Conservation (phyloP, 2,797 vertebrate genomes). For the Prionace glauca region DNA sequence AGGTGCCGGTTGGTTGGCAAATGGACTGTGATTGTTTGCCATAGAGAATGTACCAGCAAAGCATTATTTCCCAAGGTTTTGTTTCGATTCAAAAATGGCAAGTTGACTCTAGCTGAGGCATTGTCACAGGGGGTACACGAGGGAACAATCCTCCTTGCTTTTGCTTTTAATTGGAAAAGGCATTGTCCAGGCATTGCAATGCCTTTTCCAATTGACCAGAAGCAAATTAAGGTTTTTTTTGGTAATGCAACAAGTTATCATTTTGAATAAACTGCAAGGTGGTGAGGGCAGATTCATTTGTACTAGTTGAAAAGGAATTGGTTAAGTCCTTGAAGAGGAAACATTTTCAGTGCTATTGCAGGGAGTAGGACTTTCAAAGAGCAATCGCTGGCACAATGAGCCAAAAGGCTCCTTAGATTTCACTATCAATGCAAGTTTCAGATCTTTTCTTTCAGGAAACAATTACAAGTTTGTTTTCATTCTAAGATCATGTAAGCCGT, state of each 20-base stretch:
- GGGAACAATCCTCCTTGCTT: too few relatives aligned
- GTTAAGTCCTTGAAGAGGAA: neutral
- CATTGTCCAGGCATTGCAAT: too few relatives aligned
- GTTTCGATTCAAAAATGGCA: too few relatives aligned
- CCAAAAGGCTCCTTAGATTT: neutral
- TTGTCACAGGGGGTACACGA: too few relatives aligned
- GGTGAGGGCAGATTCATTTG: neutral
- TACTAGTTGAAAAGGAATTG: neutral
- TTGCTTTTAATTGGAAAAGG: too few relatives aligned
- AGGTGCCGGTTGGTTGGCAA: too few relatives aligned
- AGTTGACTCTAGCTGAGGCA: too few relatives aligned
- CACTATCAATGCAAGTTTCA: too few relatives aligned
- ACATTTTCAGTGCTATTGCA: neutral
- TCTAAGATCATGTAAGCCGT: neutral
- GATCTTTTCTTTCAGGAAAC: too few relatives aligned
- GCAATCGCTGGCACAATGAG: neutral
- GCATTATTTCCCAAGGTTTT: too few relatives aligned
- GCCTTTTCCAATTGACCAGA: neutral
- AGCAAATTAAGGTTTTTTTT: neutral
- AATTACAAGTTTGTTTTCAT: neutral
- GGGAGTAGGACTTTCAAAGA: neutral
- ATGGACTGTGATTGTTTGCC: too few relatives aligned
- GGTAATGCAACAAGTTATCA: neutral
- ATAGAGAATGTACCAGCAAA: too few relatives aligned
- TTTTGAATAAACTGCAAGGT: neutral